A percentile compares a stretch with the other conserved stretches of the same genome.
Evolutionary conservation across 1,140 invertebrate species (phyloP).

Genomic region (Apis florea): DNA sequence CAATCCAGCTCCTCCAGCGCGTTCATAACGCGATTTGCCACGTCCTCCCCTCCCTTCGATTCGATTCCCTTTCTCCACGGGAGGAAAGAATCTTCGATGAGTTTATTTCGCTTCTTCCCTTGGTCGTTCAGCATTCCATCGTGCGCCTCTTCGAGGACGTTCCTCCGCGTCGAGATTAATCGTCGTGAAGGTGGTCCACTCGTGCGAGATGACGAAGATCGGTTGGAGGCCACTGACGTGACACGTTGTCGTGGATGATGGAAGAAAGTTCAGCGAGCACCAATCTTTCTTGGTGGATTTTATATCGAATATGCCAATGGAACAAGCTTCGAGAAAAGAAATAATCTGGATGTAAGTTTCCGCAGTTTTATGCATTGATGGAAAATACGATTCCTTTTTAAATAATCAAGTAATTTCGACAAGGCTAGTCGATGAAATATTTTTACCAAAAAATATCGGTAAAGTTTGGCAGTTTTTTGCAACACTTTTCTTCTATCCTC

Average conservation of each 20-base stretch:
- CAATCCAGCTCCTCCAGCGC: constrained; percentile 62
- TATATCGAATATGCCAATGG: no score
- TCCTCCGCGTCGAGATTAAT: constrained; percentile 58
- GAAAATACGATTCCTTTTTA: no score
- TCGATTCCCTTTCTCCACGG: not conserved
- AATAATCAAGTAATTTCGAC: no score
- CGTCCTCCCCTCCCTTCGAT: constrained; percentile 2
- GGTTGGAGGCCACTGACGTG: constrained; percentile 44
- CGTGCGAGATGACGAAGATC: constrained; percentile 52
- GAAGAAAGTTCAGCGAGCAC: constrained; percentile 3
- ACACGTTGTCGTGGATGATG: constrained; percentile 30
- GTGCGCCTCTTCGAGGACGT: constrained; percentile 51
- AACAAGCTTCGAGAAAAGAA: no score
- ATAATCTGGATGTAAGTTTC: no score
- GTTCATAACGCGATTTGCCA: constrained; percentile 72
- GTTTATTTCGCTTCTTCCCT: constrained; percentile 28
- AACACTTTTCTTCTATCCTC: no score
- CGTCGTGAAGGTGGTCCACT: constrained; percentile 50
- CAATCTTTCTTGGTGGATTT: not conserved
- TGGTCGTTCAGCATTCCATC: constrained; percentile 20
- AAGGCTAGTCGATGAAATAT: no score
- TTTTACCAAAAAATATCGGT: no score
- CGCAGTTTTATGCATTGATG: no score
- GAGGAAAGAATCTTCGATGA: not conserved
- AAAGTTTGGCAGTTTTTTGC: no score